Base-by-base conservation (phyloP, 2,888 invertebrate genomes). In the Piscicola geometra region DNA sequence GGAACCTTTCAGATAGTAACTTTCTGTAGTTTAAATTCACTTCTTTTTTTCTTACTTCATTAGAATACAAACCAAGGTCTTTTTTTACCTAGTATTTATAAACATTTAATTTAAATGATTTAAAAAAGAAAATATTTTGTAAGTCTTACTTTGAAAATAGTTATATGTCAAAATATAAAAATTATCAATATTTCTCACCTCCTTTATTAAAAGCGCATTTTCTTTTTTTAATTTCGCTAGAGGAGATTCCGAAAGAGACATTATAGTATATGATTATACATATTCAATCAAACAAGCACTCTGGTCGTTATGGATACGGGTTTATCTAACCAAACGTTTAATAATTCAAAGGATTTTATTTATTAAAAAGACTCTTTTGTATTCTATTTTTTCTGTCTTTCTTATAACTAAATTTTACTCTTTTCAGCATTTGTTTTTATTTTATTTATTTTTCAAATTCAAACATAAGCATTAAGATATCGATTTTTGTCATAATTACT, bases 11-110 rank as follows among this genome's bases (percentile, higher is more conserved):
- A n/a, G 9, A 25, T 5, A 56, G 25, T 25, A 25, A 56, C n/a
- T 56, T 56, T 25, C 60, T 56, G 60, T 25, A 25, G 5, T 56
- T 18, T 25, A 21, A 21, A 56, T 56, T 56, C 25, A 56, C 3
- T 5, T 25, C n/a, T 21, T 5, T 15, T 21, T 56, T 56, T 25
- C n/a, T 56, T 56, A 56, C n/a, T 56, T 56, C 60, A 56, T 56
- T 56, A 3, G 60, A 56, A 56, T 56, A 56, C 25, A 56, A 56
- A 18, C 3, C 25, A 25, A 56, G 9, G n/a, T 56, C 60, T 56
- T 56, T 56, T 56, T 56, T 56, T n/a, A 56, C 60, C 60, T 56
- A 56, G 21, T 21, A 15, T 56, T 56, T 56, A 56, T 15, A 3
- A 56, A 25, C 9, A 56, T 41, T 41, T 9, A 41, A 9, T 41